Percentiles rank a stretch among this genome's conserved stretches.
phyloP scores from a whole-genome alignment of 2,113 vertebrate genomes.

The Aviceda subcristata region DNA sequence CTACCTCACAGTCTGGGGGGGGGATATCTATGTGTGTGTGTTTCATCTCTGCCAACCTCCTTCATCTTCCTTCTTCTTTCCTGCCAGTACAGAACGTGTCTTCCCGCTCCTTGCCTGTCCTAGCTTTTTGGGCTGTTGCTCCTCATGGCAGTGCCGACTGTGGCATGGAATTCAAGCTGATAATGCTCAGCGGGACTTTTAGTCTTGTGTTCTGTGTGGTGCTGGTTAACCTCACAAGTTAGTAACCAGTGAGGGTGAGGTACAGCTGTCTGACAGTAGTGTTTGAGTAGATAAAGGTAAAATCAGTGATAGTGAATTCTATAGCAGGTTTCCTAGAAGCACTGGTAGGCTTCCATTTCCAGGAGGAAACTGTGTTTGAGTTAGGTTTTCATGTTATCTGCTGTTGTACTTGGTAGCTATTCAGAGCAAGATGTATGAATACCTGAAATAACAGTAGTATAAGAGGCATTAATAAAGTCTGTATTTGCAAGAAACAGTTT shows the following conservation, averaged over 20 bases:
- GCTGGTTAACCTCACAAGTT: not conserved
- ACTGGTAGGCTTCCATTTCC: not conserved
- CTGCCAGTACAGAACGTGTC: not conserved
- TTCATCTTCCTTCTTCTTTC: not conserved
- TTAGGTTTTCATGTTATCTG: not conserved
- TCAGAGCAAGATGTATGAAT: not conserved
- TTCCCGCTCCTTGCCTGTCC: not conserved
- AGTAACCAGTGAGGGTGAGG: not conserved
- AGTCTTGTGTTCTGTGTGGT: not conserved
- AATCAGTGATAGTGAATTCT: not conserved
- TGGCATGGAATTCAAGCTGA: not conserved
- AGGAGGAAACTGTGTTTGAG: not conserved
- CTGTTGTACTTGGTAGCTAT: not conserved
- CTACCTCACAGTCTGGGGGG: not conserved
- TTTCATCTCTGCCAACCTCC: not conserved
- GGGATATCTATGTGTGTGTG: not conserved
- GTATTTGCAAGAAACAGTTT: not conserved
- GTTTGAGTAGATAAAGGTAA: not conserved
- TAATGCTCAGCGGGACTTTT: not conserved
- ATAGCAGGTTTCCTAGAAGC: not conserved
- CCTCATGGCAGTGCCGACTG: not conserved
- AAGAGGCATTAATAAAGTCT: not conserved
- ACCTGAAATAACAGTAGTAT: not conserved
- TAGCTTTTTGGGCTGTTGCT: not conserved
- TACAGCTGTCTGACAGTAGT: not conserved